Evolutionary conservation across 2,888 invertebrate species (phyloP).

Genomic region (Lasius platythorax): DNA sequence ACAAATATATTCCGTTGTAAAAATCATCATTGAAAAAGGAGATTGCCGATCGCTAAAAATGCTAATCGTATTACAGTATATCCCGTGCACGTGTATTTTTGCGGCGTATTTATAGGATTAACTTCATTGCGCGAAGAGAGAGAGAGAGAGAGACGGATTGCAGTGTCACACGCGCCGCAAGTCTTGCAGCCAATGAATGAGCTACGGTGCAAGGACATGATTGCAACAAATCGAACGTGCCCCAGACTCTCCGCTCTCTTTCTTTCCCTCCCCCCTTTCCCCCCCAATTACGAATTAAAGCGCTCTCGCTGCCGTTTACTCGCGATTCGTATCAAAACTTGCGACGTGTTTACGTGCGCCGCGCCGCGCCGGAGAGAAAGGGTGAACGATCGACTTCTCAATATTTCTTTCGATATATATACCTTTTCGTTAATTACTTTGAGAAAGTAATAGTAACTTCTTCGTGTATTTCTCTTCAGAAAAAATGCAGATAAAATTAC

Average conservation of each 20-base stretch:
- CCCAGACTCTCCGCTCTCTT: slow-evolving; percentile 73
- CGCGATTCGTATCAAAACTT: slow-evolving; percentile 74
- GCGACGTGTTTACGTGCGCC: slow-evolving; percentile 45
- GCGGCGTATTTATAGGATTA: slow-evolving; percentile 73
- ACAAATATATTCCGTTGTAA: slow-evolving; percentile 9
- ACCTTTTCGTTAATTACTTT: slow-evolving; percentile 18
- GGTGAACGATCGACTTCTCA: slow-evolving; percentile 24
- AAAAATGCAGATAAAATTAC: not conserved
- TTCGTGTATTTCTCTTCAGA: not conserved
- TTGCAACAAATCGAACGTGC: slow-evolving; percentile 73
- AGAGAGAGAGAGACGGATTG: slow-evolving; percentile 57
- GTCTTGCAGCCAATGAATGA: slow-evolving; percentile 74
- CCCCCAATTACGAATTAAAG: slow-evolving; percentile 73
- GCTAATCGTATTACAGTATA: slow-evolving; percentile 38
- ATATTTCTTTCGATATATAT: slow-evolving; percentile 32
- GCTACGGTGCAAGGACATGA: slow-evolving; percentile 75
- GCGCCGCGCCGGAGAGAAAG: slow-evolving; percentile 36
- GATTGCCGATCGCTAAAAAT: slow-evolving; percentile 24
- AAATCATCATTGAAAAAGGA: slow-evolving; percentile 1
- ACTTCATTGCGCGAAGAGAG: slow-evolving; percentile 62
- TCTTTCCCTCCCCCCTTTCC: slow-evolving; percentile 57
- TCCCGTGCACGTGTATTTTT: slow-evolving; percentile 22
- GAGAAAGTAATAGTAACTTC: slow-evolving; percentile 4
- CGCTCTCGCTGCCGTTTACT: slow-evolving; percentile 75
- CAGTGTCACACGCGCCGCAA: slow-evolving; percentile 66